A percentile compares a stretch with the other conserved stretches of the same genome.
Evolutionary conservation across 2,888 invertebrate species (phyloP).

Genomic region (Euzophera pinguis): DNA sequence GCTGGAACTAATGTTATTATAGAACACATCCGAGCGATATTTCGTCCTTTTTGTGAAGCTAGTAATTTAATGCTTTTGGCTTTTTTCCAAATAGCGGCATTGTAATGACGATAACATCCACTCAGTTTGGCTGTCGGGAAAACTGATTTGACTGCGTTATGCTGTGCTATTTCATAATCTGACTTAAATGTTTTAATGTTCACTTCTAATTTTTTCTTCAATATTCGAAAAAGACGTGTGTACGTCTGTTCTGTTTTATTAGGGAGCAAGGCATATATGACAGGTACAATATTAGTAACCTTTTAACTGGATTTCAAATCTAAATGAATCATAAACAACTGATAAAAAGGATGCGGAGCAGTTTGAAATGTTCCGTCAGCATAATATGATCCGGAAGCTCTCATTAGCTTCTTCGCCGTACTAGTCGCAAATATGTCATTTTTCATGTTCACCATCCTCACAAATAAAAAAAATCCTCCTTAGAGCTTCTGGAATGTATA

Average conservation of each 20-base stretch:
- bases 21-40: no score
- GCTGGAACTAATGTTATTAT: no score
- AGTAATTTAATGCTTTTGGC: no score
- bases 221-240: background rate
- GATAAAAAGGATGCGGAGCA: conserved; percentile 10
- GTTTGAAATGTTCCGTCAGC: conserved; percentile 13
- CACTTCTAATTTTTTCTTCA: conserved; percentile 10
- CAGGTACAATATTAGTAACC: conserved; percentile 9
- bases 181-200: background rate
- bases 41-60: no score
- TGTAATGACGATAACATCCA: no score
- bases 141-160: background rate
- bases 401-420: conserved; percentile 6
- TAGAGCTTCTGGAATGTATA: background rate
- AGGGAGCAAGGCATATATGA: conserved; percentile 9
- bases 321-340: conserved; percentile 7
- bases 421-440: conserved; percentile 13
- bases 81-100: no score
- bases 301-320: conserved; percentile 12
- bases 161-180: background rate
- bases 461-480: background rate
- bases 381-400: conserved; percentile 11
- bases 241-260: no score
- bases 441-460: background rate
- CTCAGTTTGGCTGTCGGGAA: no score